Evolutionary conservation across 2,113 vertebrate species (phyloP), one percentile per base, ranked within the genome.

Genomic region (Rutilus rutilus): DNA sequence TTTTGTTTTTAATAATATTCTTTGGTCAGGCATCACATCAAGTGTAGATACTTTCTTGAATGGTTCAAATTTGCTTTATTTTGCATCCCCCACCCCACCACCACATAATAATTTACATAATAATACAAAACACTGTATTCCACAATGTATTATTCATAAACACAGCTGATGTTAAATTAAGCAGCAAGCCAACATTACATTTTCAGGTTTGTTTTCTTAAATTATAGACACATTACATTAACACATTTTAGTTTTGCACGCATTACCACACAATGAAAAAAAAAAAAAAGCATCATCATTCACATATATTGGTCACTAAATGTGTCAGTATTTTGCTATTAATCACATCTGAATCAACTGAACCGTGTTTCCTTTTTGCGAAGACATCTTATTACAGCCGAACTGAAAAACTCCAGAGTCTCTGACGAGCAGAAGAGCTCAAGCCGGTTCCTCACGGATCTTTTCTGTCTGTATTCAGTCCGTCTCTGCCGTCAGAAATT

Each of bases 71-170:
- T 27, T 42, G 5, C 30, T 89, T 89, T 87, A 78, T 89, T 57
- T 57, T 23, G 19, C 19, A 7, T 12, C 39, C 8, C 42, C 42
- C 1, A 36, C 33, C 33, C 33, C 5, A 36, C 36, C 4, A 0
- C 0, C 52, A 54, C 7, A 57, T 57, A 57, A 57, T 57, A 57
- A 86, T 64, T 65, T 84, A 84, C 81, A 86, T 76, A 79, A 85
- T 81, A 57, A 33, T 87, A 87, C 78, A 87, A 87, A 89, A 87
- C 73, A 80, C 39, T 79, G 30, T 85, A 36, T 60, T 52, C 23
- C 67, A 83, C 21, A 74, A 74, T 85, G 60, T 65, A 69, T 87
- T 87, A 89, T 82, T 65, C 52, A 83, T 39, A 83, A 39, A 81
- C 74, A 83, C 69, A 78, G 71, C 77, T 60, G 69, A 76, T 50